Conservation (phyloP, 64 coral and sea anemone species). For the Stichodactyla mertensii region DNA sequence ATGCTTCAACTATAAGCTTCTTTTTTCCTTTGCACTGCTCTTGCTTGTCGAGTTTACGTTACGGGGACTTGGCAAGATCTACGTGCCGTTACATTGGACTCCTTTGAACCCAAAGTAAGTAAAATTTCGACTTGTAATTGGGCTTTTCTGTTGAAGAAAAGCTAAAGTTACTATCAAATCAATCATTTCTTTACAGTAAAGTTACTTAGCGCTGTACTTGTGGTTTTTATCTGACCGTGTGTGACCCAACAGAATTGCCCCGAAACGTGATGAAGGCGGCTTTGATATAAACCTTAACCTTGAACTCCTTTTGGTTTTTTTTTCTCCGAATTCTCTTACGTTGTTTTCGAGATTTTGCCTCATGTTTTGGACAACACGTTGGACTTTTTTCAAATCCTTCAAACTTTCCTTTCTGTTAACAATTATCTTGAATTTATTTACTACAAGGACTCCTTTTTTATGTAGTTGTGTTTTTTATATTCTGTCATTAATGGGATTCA, state of each 20-base stretch:
- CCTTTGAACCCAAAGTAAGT: slow-evolving; percentile 21
- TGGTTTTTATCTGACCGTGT: slow-evolving; percentile 15
- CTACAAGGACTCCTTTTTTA: neutral
- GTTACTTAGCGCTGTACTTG: neutral
- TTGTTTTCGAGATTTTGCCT: neutral
- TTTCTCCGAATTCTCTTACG: neutral
- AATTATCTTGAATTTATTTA: neutral
- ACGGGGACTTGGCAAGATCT: neutral
- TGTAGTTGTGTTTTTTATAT: neutral
- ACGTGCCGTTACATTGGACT: slow-evolving; percentile 9
- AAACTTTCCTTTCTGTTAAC: neutral
- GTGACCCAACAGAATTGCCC: slow-evolving; percentile 21
- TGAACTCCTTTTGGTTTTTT: neutral
- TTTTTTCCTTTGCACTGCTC: neutral
- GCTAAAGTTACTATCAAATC: slow-evolving; percentile 15
- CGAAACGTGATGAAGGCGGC: slow-evolving; percentile 12
- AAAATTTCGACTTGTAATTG: neutral
- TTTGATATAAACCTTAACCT: slow-evolving; percentile 15
- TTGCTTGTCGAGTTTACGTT: neutral
- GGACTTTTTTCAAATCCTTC: neutral
- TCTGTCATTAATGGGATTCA: neutral
- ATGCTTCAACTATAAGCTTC: slow-evolving; percentile 3
- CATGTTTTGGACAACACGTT: neutral
- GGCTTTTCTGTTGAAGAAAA: neutral
- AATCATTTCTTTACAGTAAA: neutral